Base-by-base conservation (phyloP, 2,113 vertebrate species). In the Panthera leo region DNA sequence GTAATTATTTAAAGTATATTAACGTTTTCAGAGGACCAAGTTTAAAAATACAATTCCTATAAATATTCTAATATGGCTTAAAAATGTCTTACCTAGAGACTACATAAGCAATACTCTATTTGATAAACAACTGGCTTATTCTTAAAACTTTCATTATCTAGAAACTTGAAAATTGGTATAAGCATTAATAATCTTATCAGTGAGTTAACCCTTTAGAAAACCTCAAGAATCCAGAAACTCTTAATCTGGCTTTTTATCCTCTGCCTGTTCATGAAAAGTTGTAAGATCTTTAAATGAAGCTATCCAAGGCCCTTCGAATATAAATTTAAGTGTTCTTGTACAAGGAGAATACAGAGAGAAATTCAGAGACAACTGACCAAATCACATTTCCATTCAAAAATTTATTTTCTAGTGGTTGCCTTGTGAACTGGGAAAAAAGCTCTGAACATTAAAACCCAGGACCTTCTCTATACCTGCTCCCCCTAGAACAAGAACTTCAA, bases 401-500 rank as follows among this genome's bases (percentile, higher is more conserved):
- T 61, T 94, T 93, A 84, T 63, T 92, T 96, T 90, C 85, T 36
- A 94, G 12, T 70, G 25, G 91, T 19, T 75, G 82, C 23, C 34
- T 63, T 85, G 48, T 93, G 5, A 89, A 88, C 5, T 91, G 7
- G 51, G 85, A 83, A 39, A 70, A 78, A 91, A n/a, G 23, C 36
- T 88, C 53, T 76, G 42, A 92, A 95, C 7, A 45, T 48, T 51
- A 85, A 97, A 96, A 18, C 5, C 39, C 31, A 90, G 65, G 7
- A 36, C 15, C 34, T 95, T 87, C 31, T 21, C 31, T 21, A 71
- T 31, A 80, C 19, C 48, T 94, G 27, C 19, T 85, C 39, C 68
- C 53, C 29, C n/a, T 21, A 75, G 23, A 94, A n/a, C 9, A 42
- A 93, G 95, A 97, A 87, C n/a, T 92, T 94, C 29, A 92, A 95